phyloP scores from a whole-genome alignment of 2,113 vertebrate species.

The Albula glossodonta region DNA sequence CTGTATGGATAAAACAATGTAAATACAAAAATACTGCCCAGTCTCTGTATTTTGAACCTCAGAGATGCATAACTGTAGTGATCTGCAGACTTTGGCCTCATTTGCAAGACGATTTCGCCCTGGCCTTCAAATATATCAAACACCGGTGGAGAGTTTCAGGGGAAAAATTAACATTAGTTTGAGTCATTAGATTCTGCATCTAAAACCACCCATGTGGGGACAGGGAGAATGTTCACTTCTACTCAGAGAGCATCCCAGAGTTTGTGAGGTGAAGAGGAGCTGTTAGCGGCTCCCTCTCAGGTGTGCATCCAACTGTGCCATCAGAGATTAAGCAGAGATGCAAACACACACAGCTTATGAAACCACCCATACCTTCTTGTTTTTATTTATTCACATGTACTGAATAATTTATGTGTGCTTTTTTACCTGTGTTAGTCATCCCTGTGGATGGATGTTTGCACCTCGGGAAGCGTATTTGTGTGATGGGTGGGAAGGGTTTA shows the following conservation, averaged over 20 bases:
- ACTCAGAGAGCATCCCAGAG: background rate
- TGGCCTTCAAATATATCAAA: too few relatives aligned
- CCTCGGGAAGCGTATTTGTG: background rate
- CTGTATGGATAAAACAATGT: too few relatives aligned
- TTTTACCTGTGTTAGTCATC: background rate
- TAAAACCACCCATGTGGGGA: background rate
- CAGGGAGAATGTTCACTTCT: background rate
- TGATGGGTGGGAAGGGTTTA: background rate
- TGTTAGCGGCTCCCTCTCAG: background rate
- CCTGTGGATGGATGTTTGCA: too few relatives aligned
- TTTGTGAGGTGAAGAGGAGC: background rate
- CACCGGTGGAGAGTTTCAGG: too few relatives aligned
- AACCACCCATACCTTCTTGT: background rate
- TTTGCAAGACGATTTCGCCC: too few relatives aligned
- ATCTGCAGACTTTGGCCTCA: too few relatives aligned
- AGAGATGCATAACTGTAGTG: too few relatives aligned
- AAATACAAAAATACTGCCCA: too few relatives aligned
- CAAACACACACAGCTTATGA: background rate
- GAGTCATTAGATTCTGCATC: background rate
- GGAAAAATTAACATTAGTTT: too few relatives aligned
- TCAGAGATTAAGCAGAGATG: background rate
- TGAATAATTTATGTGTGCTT: background rate
- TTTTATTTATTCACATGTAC: background rate
- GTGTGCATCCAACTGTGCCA: background rate
- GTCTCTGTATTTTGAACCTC: too few relatives aligned